Evolutionary conservation across 2,797 vertebrate genomes (phyloP).

Genomic region (Acanthurus lineatus): DNA sequence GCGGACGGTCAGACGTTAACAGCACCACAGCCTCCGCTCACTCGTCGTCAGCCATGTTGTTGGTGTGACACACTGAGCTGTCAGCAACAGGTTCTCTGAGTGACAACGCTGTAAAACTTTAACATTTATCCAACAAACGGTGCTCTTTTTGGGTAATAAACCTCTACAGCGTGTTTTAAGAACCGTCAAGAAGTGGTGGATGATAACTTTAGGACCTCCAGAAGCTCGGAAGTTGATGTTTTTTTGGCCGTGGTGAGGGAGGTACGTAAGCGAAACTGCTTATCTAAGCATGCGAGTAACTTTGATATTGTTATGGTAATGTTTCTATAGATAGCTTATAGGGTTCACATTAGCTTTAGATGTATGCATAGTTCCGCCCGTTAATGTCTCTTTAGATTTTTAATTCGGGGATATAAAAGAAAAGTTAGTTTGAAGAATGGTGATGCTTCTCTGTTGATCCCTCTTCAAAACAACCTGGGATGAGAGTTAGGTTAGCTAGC

Average conservation of each 20-base stretch:
- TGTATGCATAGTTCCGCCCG: fast-evolving
- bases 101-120: slow-evolving; percentile 34
- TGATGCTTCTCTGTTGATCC: slow-evolving; percentile 42
- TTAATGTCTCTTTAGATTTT: not conserved
- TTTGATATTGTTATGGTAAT: slow-evolving; percentile 54
- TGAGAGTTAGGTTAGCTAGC: slow-evolving; percentile 49
- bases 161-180: not conserved
- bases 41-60: slow-evolving; percentile 85
- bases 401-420: not conserved
- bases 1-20: slow-evolving; percentile 58
- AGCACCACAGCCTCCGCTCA: slow-evolving; percentile 48
- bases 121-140: not conserved
- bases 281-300: slow-evolving; percentile 70
- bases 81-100: slow-evolving; percentile 82
- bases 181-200: slow-evolving; percentile 17
- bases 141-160: slow-evolving; percentile 9
- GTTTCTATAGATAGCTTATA: not conserved
- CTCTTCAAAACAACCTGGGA: slow-evolving; percentile 22
- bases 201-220: slow-evolving; percentile 10
- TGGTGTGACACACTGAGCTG: slow-evolving; percentile 79
- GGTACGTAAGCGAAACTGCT: slow-evolving; percentile 73
- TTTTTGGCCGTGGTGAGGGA: slow-evolving; percentile 62
- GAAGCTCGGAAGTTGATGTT: slow-evolving; percentile 47
- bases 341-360: not conserved
- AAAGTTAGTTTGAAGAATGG: not conserved